A percentile compares a stretch with the other conserved stretches of the same genome.
These are phyloP conservation scores for Tragulus kanchil DNA, from an alignment of 2,113 vertebrate genomes.

Conservation along the genomic window DNA sequence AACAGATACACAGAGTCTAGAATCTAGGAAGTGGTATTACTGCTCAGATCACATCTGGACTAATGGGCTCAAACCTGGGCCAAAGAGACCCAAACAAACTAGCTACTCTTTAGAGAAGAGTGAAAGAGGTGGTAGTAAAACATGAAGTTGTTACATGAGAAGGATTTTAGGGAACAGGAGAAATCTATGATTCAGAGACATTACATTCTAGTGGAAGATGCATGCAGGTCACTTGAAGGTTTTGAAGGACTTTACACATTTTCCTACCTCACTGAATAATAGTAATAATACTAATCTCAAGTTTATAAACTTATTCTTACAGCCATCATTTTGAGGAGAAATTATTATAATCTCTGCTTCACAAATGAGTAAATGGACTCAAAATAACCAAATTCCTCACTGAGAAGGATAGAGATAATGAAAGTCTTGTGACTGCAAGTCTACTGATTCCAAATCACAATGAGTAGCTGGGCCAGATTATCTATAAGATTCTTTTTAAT, in stretches of 20 bases:
- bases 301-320: neutral
- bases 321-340: neutral
- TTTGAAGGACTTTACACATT: neutral
- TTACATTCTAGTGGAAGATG: neutral
- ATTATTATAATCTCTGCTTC: neutral
- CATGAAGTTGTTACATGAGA: neutral
- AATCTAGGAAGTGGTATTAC: neutral
- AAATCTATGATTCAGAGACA: neutral
- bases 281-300: neutral
- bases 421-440: neutral
- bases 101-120: neutral
- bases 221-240: neutral
- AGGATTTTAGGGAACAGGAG: neutral
- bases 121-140: slow-evolving; percentile 15
- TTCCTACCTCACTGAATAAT: neutral
- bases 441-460: neutral
- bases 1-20: neutral
- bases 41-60: neutral
- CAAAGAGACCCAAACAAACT: neutral
- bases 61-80: neutral
- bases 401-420: neutral
- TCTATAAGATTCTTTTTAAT: neutral
- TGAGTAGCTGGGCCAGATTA: neutral
- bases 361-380: neutral
- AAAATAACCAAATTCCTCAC: neutral